Evolutionary conservation across 2,113 vertebrate genomes (phyloP), one percentile per base, ranked within the genome.

Genomic region (Seriola rivoliana): DNA sequence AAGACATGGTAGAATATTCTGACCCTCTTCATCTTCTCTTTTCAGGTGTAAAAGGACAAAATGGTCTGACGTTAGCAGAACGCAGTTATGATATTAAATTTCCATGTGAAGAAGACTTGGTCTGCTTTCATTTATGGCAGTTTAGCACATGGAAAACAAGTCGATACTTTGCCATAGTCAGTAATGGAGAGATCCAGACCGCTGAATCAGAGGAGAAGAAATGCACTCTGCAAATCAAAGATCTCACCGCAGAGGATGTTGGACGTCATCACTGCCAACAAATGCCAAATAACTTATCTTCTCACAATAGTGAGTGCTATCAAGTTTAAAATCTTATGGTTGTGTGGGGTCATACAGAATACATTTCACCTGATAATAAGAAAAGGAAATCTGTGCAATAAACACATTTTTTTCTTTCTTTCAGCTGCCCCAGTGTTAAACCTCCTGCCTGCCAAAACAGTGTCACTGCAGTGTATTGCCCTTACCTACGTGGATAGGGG

Each of bases 391-490:
- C 59, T 32, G 3, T 74, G 14, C 3, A 23, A 48, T 32, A 0
- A 64, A 34, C 23, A 40, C 4, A 54, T 25, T 36, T 42, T 46
- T 52, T 74, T 38, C 34, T 21, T 57, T 58, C 60, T 81, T 58
- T 81, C 8, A 81, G 38, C 17, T 59, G 4, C 13, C 16, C 60
- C 34, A 25, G 54, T 40, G 14, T 11, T 63, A 32, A 86, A 40
- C 29, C 14, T 86, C 29, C 13, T 13, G 9, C 75, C 90, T 0
- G 34, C 67, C 1, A 54, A 71, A 44, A 11, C 36, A 0, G 0
- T 71, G 21, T 21, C 83, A 0, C 78, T 91, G 44, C 91, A 89
- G 74, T 92, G 85, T 54, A 14, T 17, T 25, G 55, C 88, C 5
- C 55, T 90, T 32, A 5, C 38, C 50, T 73, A 11, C 34, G 2